Percentiles rank a stretch among this genome's conserved stretches.
Conservation (phyloP, 2,113 vertebrate species). For the Hiodon alosoides region DNA sequence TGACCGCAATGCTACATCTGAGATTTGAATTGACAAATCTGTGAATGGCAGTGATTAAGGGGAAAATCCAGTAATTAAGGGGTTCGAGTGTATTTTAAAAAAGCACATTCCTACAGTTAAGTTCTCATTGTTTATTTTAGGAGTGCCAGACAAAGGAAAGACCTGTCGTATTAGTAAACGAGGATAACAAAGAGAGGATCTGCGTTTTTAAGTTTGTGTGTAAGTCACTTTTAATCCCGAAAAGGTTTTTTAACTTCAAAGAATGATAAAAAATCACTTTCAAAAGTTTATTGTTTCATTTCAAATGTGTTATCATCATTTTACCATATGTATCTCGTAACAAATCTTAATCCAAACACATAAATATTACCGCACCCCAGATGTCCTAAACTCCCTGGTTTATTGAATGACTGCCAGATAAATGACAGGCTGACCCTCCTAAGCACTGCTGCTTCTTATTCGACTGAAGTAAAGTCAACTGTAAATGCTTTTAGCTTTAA, state of each 20-base stretch:
- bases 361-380: no score
- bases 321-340: no score
- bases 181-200: slow-evolving; percentile 24
- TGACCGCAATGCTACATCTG: no score
- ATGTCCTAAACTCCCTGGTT: no score
- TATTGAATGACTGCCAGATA: slow-evolving; percentile 22
- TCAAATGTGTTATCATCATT: no score
- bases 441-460: slow-evolving; percentile 43
- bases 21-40: no score
- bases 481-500: slow-evolving; percentile 34
- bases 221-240: no score
- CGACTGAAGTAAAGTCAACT: slow-evolving; percentile 32
- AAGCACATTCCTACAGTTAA: background rate
- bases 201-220: slow-evolving; percentile 37
- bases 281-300: no score
- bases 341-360: no score
- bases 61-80: slow-evolving; percentile 22
- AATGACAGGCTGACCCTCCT: slow-evolving; percentile 41
- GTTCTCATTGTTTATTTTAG: slow-evolving; percentile 8
- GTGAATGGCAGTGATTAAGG: no score
- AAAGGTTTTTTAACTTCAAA: no score
- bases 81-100: background rate
- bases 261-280: no score
- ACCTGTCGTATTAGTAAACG: slow-evolving; percentile 34
- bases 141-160: slow-evolving; percentile 21